These are phyloP conservation scores for Prorops nasuta DNA, from an alignment of 1,140 invertebrate species.

Conservation along the genomic window DNA sequence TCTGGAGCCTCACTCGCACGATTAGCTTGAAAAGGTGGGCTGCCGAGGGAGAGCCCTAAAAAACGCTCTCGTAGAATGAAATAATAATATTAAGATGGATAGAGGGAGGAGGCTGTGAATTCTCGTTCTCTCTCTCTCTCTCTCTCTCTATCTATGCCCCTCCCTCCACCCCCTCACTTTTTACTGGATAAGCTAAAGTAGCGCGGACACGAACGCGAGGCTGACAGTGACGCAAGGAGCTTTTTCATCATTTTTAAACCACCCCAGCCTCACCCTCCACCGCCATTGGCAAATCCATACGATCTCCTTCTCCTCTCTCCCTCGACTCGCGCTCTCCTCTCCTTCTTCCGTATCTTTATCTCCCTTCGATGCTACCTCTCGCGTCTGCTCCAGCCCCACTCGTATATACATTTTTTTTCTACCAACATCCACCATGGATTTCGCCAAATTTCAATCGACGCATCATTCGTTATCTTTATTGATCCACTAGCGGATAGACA, in stretches of 20 bases:
- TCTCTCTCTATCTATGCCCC: too few relatives aligned
- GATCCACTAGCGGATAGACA: too few relatives aligned
- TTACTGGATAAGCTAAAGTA: too few relatives aligned
- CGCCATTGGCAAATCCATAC: constrained; percentile 30
- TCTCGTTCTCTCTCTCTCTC: too few relatives aligned
- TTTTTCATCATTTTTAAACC: constrained; percentile 38
- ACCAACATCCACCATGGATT: too few relatives aligned
- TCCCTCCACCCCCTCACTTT: too few relatives aligned
- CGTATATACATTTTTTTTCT: too few relatives aligned
- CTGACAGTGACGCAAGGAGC: constrained; percentile 37
- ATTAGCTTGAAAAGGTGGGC: constrained; percentile 32
- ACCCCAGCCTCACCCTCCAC: constrained; percentile 26
- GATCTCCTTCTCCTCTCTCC: constrained; percentile 18
- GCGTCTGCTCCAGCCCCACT: neutral
- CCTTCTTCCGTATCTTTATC: neutral
- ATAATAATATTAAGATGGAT: constrained; percentile 53
- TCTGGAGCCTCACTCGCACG: constrained; percentile 30
- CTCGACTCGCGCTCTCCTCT: constrained; percentile 15
- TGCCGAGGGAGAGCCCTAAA: constrained; percentile 24
- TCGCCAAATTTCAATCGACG: too few relatives aligned
- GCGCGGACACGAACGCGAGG: constrained; percentile 17
- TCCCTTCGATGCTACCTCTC: neutral
- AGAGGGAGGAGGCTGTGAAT: constrained; percentile 28
- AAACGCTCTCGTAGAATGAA: constrained; percentile 44
- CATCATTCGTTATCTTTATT: too few relatives aligned